Base-by-base conservation (phyloP, 2,113 vertebrate genomes). In the Monarcha castaneiventris region DNA sequence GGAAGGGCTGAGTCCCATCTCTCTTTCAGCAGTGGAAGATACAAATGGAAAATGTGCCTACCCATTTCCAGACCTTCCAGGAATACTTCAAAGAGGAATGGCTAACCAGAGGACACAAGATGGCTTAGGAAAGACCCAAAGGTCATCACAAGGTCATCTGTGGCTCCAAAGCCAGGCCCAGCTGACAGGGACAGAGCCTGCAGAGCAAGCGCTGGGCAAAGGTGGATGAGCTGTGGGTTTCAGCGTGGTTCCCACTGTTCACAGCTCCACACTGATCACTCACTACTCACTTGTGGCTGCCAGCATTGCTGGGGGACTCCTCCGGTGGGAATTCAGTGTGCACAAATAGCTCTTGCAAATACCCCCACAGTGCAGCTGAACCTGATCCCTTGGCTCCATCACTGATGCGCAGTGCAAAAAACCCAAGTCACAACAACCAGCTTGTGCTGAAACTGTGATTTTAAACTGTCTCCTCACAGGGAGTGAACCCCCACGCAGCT, bases 141-240 rank as follows among this genome's bases (percentile, higher is more conserved):
- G 14, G 51, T 25, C 51, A 76, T 49, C 59, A 59, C 35, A 90
- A 55, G 39, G 35, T 32, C 43, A 79, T 8, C 30, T 17, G 12
- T 1, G 3, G 46, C 37, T 17, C 77, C 75, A 33, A 61, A 71
- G 41, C 10, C 56, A 67, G 43, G 27, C 29, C 26, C 33, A 77
- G 11, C 3, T n/a, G 37, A 37, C 14, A 25, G 4, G 13, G 63
- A 63, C 10, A 30, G 59, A 15, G 26, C 37, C 55, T n/a, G 76
- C 25, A 89, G 48, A 43, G 18, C 23, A 26, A 37, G 26, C 3
- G 0, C 12, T 15, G 39, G 49, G 59, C 0, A 0, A 13, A 26
- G 51, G 20, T 11, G 30, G 66, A 27, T 30, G 58, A 80, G 69
- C 26, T 54, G 16, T 2, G 3, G 48, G 25, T 62, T 26, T 33